Evolutionary conservation across 1,140 invertebrate genomes (phyloP).

Genomic region (Cyrtorhinus lividipennis): DNA sequence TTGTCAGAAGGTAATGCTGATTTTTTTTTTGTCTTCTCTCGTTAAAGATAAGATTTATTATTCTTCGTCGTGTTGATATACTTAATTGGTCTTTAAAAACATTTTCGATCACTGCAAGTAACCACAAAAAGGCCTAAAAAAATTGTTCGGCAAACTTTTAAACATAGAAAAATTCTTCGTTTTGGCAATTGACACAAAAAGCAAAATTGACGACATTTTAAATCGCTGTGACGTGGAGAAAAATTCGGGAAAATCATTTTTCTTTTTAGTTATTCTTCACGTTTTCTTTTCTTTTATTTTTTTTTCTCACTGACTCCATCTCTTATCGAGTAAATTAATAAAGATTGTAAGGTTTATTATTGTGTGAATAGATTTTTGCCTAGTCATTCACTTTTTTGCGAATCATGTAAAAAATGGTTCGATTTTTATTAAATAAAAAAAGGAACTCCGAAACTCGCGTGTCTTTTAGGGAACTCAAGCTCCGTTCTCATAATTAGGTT

Average conservation of each 20-base stretch:
- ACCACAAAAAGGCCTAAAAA: slow-evolving; percentile 5
- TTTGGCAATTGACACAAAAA: too few species aligned
- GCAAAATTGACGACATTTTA: too few species aligned
- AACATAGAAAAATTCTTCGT: slow-evolving; percentile 6
- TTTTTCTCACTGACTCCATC: too few species aligned
- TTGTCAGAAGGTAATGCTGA: too few species aligned
- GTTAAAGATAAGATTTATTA: background rate
- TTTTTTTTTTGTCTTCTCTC: too few species aligned
- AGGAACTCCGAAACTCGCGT: slow-evolving; percentile 23
- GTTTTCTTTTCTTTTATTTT: too few species aligned
- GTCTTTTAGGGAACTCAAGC: slow-evolving; percentile 17
- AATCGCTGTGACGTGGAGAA: too few species aligned
- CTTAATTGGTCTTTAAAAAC: background rate
- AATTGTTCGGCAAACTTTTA: slow-evolving; percentile 1
- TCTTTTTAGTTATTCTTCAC: too few species aligned
- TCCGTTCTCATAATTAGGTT: slow-evolving; percentile 18
- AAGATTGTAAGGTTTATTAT: slow-evolving; percentile 5
- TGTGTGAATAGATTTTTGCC: slow-evolving; percentile 21
- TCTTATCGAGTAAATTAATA: background rate
- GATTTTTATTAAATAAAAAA: slow-evolving; percentile 6
- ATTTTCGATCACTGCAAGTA: slow-evolving; percentile 19
- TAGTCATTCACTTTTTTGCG: slow-evolving; percentile 17
- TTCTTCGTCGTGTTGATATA: too few species aligned
- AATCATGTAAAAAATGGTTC: background rate
- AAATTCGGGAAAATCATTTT: too few species aligned